A percentile compares a stretch with the other conserved stretches of the same genome.
These are phyloP conservation scores for Meta bourneti DNA, from an alignment of 2,888 invertebrate species.

Conservation along the genomic window DNA sequence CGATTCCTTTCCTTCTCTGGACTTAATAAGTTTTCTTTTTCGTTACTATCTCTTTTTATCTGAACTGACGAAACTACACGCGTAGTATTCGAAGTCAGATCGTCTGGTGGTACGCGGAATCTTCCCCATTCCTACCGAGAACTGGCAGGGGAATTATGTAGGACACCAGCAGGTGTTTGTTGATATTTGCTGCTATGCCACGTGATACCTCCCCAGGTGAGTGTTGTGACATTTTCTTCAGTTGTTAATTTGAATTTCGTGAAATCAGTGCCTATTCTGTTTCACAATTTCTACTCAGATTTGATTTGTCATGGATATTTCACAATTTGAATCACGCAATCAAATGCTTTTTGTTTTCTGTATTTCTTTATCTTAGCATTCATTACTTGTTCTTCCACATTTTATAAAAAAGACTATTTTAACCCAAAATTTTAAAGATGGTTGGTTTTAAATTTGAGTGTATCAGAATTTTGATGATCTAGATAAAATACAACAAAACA, in stretches of 20 bases:
- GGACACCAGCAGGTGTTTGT: neutral
- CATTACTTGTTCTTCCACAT: no score
- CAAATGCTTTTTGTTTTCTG: no score
- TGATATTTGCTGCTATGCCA: conserved; percentile 35
- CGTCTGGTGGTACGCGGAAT: neutral
- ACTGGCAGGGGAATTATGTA: neutral
- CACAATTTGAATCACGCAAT: no score
- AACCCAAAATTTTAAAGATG: no score
- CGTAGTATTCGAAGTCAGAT: neutral
- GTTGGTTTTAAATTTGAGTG: no score
- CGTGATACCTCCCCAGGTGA: conserved; percentile 47
- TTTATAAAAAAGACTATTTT: no score
- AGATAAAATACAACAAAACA: no score
- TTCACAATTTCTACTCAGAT: neutral
- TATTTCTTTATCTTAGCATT: no score
- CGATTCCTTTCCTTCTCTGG: conserved; percentile 3
- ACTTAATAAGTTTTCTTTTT: neutral
- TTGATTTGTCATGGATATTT: no score
- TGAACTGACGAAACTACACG: neutral
- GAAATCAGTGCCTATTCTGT: neutral
- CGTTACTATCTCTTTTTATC: no score
- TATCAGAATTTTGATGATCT: no score
- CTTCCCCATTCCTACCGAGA: neutral
- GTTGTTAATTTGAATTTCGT: neutral
- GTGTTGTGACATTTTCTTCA: conserved; percentile 16